Base-by-base conservation (phyloP, 2,113 vertebrate species). In the Bufo bufo region DNA sequence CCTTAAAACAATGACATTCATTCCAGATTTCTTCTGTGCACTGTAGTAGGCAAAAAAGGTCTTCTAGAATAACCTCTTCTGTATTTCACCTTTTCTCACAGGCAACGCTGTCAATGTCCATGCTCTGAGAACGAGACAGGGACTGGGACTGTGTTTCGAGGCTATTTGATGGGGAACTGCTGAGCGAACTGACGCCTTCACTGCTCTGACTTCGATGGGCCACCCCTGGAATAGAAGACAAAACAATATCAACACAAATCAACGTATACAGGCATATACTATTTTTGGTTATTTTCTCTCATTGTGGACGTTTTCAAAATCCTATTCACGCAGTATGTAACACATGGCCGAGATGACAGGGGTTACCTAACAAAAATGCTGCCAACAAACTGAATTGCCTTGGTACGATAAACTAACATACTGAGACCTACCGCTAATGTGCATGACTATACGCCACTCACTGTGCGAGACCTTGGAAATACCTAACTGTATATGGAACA, bases 101-200 rank as follows among this genome's bases (percentile, higher is more conserved):
- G 92, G 98, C 96, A 92, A 97, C 96, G 61, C 97, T 97, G 89
- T 99, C 98, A 14, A 99, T 99, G 90, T 99, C 98, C 98, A 99
- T 99, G 95, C 98, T 99, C 94, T 99, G 98, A 33, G 98, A 99
- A 61, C 98, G 96, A 50, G 98, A 99, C 85, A 99, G 96, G 90
- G 96, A 98, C 92, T 99, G 98, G 90, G 98, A 99, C 69, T 99
- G 98, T 7, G 97, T 99, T 95, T 99, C 98, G 87, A 99, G 97
- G 95, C 98, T 99, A 94, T 99, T 99, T 71, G 98, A 99, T 50
- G 98, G 98, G 17, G 98, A 99, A 94, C 98, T 99, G 95, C 98
- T 99, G 90, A 99, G 97, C 77, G 98, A 99, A 93, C 98, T 99
- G 92, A 99, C 98, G 54, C 98, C 98, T 93, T 99, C 98, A 1